These are phyloP conservation scores for Lindbergichthys nudifrons DNA, from an alignment of 2,797 vertebrate species.

Conservation along the genomic window DNA sequence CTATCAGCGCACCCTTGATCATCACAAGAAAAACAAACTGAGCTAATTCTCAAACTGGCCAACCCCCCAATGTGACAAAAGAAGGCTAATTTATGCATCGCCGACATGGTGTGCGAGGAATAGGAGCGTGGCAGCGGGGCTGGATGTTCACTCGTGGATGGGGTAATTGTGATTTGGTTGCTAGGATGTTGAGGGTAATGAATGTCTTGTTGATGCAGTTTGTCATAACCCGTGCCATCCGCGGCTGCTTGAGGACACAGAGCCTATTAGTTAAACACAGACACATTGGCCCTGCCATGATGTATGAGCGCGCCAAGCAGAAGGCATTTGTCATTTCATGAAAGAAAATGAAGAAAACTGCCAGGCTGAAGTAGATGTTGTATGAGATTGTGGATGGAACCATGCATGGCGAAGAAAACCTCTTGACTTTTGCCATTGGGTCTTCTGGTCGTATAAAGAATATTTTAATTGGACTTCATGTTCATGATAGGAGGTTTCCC, in stretches of 20 bases:
- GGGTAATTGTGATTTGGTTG: constrained; percentile 77
- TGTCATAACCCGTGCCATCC: constrained; percentile 79
- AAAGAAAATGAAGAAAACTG: constrained; percentile 52
- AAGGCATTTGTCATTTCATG: constrained; percentile 62
- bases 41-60: constrained; percentile 63
- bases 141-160: constrained; percentile 71
- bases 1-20: constrained; percentile 29
- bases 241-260: constrained; percentile 67
- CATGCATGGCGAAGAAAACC: constrained; percentile 11
- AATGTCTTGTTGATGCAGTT: constrained; percentile 81
- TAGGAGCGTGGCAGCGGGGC: constrained; percentile 48
- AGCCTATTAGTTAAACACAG: constrained; percentile 77
- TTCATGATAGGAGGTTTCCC: neutral
- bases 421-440: constrained; percentile 33
- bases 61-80: constrained; percentile 72
- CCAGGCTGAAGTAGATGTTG: constrained; percentile 27
- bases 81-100: constrained; percentile 76
- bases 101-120: constrained; percentile 53
- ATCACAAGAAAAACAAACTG: constrained; percentile 62
- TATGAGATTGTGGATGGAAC: constrained; percentile 36
- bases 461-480: constrained; percentile 25
- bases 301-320: constrained; percentile 57
- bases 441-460: constrained; percentile 14
- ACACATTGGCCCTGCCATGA: constrained; percentile 59
- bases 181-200: constrained; percentile 79